Conservation (phyloP, 2,113 vertebrate genomes). For the Lichenostomus cassidix region DNA sequence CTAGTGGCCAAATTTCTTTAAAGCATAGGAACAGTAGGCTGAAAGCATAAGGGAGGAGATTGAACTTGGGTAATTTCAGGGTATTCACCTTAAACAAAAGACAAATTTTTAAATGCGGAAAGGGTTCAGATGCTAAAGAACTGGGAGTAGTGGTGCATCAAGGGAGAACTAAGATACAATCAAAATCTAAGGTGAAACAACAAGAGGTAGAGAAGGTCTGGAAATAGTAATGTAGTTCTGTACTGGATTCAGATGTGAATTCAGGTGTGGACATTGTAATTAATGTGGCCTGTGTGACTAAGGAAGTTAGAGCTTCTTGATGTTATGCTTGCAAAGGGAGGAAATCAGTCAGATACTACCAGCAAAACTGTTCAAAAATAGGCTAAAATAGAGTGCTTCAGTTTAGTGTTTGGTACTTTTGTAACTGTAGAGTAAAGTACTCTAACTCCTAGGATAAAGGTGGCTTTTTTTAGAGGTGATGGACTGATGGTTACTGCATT, state of each 20-base stretch:
- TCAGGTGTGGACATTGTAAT: not conserved
- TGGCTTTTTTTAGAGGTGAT: not conserved
- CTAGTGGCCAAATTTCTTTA: not conserved
- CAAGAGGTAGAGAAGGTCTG: not conserved
- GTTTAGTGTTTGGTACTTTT: not conserved
- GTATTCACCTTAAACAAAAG: not conserved
- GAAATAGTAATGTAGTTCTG: not conserved
- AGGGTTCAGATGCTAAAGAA: not conserved
- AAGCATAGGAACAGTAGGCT: not conserved
- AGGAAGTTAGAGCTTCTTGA: not conserved
- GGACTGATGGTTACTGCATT: not conserved
- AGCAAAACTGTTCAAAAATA: not conserved
- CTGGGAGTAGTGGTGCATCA: not conserved
- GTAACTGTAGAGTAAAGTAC: not conserved
- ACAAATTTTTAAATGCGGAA: not conserved
- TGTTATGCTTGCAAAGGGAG: not conserved
- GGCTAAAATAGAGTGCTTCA: not conserved
- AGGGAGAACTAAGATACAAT: not conserved
- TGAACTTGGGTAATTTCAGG: not conserved
- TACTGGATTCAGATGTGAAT: not conserved
- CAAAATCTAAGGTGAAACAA: not conserved
- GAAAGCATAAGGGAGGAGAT: not conserved
- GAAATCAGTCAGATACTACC: not conserved
- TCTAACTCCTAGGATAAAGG: not conserved
- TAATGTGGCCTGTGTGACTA: not conserved